These are phyloP conservation scores for Brachyptera risi DNA, from an alignment of 2,888 invertebrate genomes.

Conservation along the genomic window DNA sequence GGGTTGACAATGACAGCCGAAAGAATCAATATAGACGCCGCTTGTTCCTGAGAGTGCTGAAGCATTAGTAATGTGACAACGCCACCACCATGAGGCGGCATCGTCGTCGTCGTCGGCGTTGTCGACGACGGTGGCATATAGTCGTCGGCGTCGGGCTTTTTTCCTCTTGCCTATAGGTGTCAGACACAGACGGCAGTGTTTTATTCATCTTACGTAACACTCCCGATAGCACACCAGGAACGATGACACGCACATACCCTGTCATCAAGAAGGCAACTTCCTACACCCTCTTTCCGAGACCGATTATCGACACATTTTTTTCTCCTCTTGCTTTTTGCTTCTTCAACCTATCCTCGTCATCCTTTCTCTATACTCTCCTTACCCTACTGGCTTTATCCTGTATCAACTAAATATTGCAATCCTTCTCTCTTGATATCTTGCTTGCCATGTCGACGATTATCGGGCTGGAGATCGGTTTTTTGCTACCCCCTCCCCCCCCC, in stretches of 20 bases:
- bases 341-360: background rate
- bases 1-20: constrained; percentile 8
- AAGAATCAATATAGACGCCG: constrained; percentile 15
- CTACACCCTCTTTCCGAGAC: background rate
- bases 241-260: constrained; percentile 14
- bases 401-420: constrained; percentile 15
- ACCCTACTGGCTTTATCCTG: background rate
- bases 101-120: too few species aligned
- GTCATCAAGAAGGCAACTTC: background rate
- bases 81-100: too few species aligned
- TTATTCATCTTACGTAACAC: constrained; percentile 15
- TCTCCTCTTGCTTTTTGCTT: too few species aligned
- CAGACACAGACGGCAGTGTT: constrained; percentile 18
- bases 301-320: constrained; percentile 19
- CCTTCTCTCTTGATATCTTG: background rate
- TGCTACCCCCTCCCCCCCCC: too few species aligned
- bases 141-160: too few species aligned
- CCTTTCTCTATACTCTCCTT: background rate
- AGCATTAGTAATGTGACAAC: constrained; percentile 21
- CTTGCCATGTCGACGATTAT: too few species aligned
- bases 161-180: too few species aligned
- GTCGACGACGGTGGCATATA: too few species aligned
- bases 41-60: constrained; percentile 15
- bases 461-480: too few species aligned
- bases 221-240: constrained; percentile 8